Evolutionary conservation across 2,113 vertebrate species (phyloP), one percentile per base, ranked within the genome.

Genomic region (Numenius arquata): DNA sequence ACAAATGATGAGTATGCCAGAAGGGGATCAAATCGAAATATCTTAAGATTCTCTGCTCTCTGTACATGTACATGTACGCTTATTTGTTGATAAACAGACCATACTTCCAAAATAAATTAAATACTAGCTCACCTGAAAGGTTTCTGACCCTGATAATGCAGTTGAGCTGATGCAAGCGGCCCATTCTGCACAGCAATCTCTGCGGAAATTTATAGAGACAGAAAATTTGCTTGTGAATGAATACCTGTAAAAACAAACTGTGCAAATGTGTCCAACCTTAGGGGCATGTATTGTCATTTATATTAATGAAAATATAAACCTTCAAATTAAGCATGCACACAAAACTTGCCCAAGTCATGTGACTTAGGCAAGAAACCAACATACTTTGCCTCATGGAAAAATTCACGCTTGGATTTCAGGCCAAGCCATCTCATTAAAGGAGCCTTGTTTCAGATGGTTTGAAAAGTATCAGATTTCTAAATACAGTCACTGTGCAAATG

Each of bases 81-180:
- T 88, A 27, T 70, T 87, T 93, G 45, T 94, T 93, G 66, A 88
- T 92, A 80, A 83, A 19, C 32, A 95, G 56, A 78, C 52, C 48
- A 3, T 95, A 77, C 26, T 94, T 93, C 45, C 58, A 84, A 55
- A 96, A 45, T 71, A 93, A 85, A 83, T 73, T 66, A 77, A 59
- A 59, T 82, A 50, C 74, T 84, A 85, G 66, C 83, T 85, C 85
- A 84, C 77, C 41, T 94, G 91, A 94, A 95, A 80, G 38, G 56
- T 53, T 90, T 88, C 61, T 88, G 52, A 68, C 55, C 36, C 59
- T 58, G 26, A 41, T 68, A 52, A 59, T 50, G 43, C 48, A 47
- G 18, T 43, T 74, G 84, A 79, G 56, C 29, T 43, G 36, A n/a
- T 85, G 48, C 12, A 59, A 23, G 32, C 47, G n/a, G n/a, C 18